A percentile compares a stretch with the other conserved stretches of the same genome.
These are phyloP conservation scores for Hippocampus guttulatus DNA, from an alignment of 2,113 vertebrate genomes.

Conservation along the genomic window DNA sequence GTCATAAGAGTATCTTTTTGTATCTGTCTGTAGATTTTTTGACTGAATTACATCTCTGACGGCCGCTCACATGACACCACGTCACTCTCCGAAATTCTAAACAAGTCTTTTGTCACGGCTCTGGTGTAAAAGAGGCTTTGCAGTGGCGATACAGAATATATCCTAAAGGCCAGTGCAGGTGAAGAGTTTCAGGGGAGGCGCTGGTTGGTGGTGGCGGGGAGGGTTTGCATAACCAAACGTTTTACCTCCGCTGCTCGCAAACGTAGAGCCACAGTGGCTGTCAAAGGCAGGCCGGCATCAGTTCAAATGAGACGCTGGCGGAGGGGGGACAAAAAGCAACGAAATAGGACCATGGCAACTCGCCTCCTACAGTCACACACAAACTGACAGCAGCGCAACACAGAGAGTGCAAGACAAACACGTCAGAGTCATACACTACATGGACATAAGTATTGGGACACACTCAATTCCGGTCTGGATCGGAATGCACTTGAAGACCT, in stretches of 20 bases:
- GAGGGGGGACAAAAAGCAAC: constrained; percentile 28
- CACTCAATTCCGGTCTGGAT: background rate
- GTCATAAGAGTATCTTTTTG: too few species aligned
- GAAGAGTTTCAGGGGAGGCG: background rate
- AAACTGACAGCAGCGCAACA: constrained; percentile 30
- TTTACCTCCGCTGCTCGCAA: constrained; percentile 70
- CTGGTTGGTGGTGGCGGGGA: background rate
- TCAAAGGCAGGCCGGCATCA: constrained; percentile 63
- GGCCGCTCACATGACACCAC: background rate
- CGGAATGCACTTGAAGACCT: too few species aligned
- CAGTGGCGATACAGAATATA: constrained; percentile 7
- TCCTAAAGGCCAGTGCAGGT: constrained; percentile 54
- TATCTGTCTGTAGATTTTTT: too few species aligned
- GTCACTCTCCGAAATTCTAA: background rate
- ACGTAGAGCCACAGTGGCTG: constrained; percentile 68
- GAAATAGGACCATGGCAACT: constrained; percentile 24
- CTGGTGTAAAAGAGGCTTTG: background rate
- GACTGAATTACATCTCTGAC: too few species aligned
- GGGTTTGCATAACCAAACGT: constrained; percentile 34
- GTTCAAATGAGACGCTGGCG: constrained; percentile 41
- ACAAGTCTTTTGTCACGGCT: too few species aligned
- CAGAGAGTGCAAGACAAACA: background rate
- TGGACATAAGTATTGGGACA: background rate
- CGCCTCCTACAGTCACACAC: background rate
- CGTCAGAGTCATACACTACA: too few species aligned